phyloP scores from a whole-genome alignment of 2,113 vertebrate genomes.

The Gymnocephalus cernua region DNA sequence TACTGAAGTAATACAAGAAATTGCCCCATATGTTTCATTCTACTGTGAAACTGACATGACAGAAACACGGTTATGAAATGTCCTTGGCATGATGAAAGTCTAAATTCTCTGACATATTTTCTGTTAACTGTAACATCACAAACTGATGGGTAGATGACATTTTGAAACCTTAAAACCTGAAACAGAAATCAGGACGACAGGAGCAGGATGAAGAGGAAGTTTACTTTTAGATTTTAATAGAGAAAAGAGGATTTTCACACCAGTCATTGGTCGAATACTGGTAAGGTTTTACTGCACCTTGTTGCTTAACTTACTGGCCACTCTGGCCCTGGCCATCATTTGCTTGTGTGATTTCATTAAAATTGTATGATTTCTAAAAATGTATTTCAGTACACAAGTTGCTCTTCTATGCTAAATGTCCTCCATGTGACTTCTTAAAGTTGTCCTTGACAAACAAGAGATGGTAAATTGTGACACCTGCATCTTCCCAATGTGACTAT shows the following conservation, averaged over 20 bases:
- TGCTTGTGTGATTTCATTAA: not conserved
- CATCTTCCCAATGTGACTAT: slow-evolving; percentile 23
- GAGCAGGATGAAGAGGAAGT: not conserved
- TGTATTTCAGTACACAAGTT: no score
- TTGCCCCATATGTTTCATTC: not conserved
- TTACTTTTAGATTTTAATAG: not conserved
- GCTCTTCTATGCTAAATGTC: not conserved
- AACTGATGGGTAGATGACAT: slow-evolving; percentile 19
- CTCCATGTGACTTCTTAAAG: not conserved
- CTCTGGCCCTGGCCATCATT: not conserved
- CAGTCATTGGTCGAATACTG: not conserved
- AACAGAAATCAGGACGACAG: not conserved
- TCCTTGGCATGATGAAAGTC: slow-evolving; percentile 9
- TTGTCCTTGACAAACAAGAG: not conserved
- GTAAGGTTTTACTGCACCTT: not conserved
- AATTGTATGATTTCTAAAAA: not conserved
- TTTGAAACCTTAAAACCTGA: slow-evolving; percentile 31
- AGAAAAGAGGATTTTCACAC: not conserved
- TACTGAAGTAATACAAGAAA: not conserved
- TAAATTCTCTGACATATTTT: not conserved
- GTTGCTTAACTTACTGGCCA: not conserved
- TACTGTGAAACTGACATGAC: slow-evolving; percentile 1
- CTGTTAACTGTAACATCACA: not conserved
- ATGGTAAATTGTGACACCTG: not conserved
- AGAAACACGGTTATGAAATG: slow-evolving; percentile 33